Percentiles rank a stretch among this genome's conserved stretches.
Evolutionary conservation across 2,888 invertebrate species (phyloP).

Genomic region (Aphodius sticticus): DNA sequence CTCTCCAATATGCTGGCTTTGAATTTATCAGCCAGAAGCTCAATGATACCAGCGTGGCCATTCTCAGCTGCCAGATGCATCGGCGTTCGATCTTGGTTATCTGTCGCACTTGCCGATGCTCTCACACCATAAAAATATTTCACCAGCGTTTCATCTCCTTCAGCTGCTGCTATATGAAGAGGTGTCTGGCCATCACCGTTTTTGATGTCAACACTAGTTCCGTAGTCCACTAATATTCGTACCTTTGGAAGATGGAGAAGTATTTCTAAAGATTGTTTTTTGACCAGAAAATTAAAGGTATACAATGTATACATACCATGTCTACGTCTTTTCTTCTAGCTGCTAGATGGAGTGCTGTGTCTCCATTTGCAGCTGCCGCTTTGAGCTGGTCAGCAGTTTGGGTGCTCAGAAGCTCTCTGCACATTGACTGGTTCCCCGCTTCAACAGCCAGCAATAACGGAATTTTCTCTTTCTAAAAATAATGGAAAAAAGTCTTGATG

Average conservation of each 20-base stretch:
- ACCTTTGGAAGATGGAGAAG: slow-evolving; percentile 55
- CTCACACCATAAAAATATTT: slow-evolving; percentile 95
- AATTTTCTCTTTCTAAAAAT: slow-evolving; percentile 87
- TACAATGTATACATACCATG: slow-evolving; percentile 66
- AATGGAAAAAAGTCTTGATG: slow-evolving; percentile 4
- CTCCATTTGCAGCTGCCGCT: slow-evolving; percentile 85
- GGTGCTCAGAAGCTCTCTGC: slow-evolving; percentile 88
- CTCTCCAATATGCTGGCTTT: slow-evolving; percentile 96
- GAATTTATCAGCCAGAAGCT: slow-evolving; percentile 96
- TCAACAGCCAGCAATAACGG: slow-evolving; percentile 94
- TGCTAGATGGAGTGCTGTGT: slow-evolving; percentile 94
- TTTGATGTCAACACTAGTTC: slow-evolving; percentile 89
- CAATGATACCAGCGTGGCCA: slow-evolving; percentile 95
- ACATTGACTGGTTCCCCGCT: slow-evolving; percentile 95
- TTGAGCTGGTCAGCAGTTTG: slow-evolving; percentile 89
- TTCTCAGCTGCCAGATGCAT: slow-evolving; percentile 98
- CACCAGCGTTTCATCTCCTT: slow-evolving; percentile 93
- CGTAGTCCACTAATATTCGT: slow-evolving; percentile 90
- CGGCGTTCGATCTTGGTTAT: slow-evolving; percentile 96
- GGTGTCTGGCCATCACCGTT: slow-evolving; percentile 96
- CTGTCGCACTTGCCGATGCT: slow-evolving; percentile 93
- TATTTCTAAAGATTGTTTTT: background rate
- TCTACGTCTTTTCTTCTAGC: slow-evolving; percentile 92
- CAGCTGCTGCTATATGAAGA: slow-evolving; percentile 93
- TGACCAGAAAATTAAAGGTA: slow-evolving; percentile 40